Evolutionary conservation across 2,888 invertebrate species (phyloP).

Genomic region (Neoitamus cyanurus): DNA sequence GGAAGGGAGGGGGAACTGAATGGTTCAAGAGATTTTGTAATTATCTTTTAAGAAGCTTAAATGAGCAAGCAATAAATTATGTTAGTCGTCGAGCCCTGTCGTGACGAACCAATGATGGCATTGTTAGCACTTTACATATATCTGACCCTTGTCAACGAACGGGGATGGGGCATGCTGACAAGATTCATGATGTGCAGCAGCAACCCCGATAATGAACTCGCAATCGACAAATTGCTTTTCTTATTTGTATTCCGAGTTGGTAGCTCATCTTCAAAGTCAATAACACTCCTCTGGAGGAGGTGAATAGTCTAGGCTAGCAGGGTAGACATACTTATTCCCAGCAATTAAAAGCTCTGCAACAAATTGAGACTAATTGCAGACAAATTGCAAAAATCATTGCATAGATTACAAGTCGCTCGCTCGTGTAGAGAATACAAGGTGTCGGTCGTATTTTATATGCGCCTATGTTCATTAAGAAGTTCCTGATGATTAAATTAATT

Average conservation of each 20-base stretch:
- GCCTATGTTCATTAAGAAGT: background rate
- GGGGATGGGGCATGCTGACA: background rate
- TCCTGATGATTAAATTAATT: background rate
- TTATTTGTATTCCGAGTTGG: slow-evolving; percentile 24
- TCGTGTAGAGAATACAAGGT: background rate
- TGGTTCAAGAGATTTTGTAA: background rate
- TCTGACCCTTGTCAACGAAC: background rate
- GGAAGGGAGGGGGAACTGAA: background rate
- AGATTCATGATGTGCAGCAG: slow-evolving; percentile 4
- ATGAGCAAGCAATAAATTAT: background rate
- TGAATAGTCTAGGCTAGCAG: background rate
- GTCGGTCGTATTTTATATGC: background rate
- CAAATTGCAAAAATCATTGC: slow-evolving; percentile 21
- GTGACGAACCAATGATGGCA: slow-evolving; percentile 2
- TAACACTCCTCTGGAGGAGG: background rate
- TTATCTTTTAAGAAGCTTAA: background rate
- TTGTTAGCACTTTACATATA: slow-evolving; percentile 7
- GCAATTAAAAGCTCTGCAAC: slow-evolving; percentile 20
- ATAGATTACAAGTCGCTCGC: background rate
- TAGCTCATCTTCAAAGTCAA: slow-evolving; percentile 28
- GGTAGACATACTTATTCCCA: background rate
- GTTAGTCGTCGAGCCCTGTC: background rate
- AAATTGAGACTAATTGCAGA: slow-evolving; percentile 39
- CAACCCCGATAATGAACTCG: background rate
- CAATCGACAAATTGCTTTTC: slow-evolving; percentile 29